These are phyloP conservation scores for Zalophus californianus DNA, from an alignment of 2,797 vertebrate species.

Conservation along the genomic window DNA sequence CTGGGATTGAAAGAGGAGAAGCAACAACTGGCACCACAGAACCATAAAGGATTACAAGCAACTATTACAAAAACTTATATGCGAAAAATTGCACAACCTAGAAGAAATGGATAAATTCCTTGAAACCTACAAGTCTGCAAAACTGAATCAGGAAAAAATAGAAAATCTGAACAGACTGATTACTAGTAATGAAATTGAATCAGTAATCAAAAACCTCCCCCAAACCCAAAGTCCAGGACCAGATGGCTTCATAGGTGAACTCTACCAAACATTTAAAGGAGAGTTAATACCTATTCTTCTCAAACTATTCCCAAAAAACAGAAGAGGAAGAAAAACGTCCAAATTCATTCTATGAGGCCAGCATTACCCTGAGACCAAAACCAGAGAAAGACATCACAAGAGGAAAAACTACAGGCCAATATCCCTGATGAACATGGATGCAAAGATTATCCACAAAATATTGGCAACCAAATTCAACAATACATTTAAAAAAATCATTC, in stretches of 20 bases:
- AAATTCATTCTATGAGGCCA: neutral
- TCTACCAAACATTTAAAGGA: neutral
- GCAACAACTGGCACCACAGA: neutral
- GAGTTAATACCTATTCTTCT: neutral
- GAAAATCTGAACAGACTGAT: neutral
- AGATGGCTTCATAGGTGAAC: neutral
- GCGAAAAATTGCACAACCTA: neutral
- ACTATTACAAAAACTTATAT: neutral
- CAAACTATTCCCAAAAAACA: neutral
- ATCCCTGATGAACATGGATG: neutral
- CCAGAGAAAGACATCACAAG: neutral
- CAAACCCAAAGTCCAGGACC: neutral
- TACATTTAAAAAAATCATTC: neutral
- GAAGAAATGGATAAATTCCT: neutral
- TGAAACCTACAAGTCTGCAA: neutral
- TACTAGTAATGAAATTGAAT: neutral
- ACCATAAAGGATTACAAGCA: neutral
- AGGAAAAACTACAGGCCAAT: neutral
- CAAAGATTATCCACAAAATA: neutral
- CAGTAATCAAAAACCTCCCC: neutral
- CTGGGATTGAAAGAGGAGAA: neutral
- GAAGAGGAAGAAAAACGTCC: neutral
- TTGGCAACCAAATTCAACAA: neutral
- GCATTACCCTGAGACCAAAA: neutral
- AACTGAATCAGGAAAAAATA: neutral